Base-by-base conservation (phyloP, 2,113 vertebrate genomes). In the Tupaia chinensis region DNA sequence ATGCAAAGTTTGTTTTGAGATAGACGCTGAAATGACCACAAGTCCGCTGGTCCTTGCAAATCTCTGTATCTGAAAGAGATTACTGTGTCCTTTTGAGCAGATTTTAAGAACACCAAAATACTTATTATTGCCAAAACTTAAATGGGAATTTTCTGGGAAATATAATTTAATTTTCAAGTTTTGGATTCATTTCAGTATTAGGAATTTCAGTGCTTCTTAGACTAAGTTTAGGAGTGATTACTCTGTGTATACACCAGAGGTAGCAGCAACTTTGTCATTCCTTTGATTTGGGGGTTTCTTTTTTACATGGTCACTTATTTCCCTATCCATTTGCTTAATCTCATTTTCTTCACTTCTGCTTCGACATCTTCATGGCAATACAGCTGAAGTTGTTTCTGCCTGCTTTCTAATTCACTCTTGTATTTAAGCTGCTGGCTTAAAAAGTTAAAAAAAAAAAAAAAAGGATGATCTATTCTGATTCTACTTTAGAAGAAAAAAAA, bases 111-210 rank as follows among this genome's bases (percentile, higher is more conserved):
- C n/a, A 81, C 88, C 92, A 63, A 97, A 97, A 72, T 97, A 94
- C 96, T 96, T 97, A 93, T 84, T 96, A 74, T 97, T 98, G 98
- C 96, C 97, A 98, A 93, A 97, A 95, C 80, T 68, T 89, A 91
- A 97, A 83, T 97, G 97, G 96, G 98, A 98, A 96, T 98, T 98
- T 98, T 98, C 97, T 98, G 96, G 97, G 87, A 98, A 97, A 96
- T 96, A 97, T 97, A 97, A 97, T 98, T 98, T 97, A 91, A 98
- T 98, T 98, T 98, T 98, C 96, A 97, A 97, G 91, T 93, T 94
- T 97, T 98, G 98, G 97, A 95, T 97, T 97, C 60, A 58, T 98
- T 98, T 98, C 97, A 95, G 87, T 91, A 54, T 97, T 98, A 95
- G 93, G 96, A 93, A 98, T 98, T 98, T 97, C 96, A 94, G 34